These are phyloP conservation scores for Ichneumoninae sp. DNA, from an alignment of 2,888 invertebrate genomes.

Conservation along the genomic window DNA sequence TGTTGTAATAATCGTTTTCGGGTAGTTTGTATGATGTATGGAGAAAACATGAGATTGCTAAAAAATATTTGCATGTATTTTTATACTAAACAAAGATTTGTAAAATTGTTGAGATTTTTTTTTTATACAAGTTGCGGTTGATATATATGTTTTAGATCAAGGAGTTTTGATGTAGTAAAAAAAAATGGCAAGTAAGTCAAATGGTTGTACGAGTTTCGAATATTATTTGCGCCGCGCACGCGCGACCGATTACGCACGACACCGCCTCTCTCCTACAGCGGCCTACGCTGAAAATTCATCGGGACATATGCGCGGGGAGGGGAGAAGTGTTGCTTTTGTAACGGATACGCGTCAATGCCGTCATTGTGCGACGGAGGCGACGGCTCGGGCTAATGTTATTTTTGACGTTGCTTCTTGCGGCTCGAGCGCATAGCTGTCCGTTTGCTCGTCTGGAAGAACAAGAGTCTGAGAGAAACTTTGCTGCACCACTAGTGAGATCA, in stretches of 20 bases:
- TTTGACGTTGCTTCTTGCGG: conserved; percentile 37
- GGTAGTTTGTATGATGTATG: no score
- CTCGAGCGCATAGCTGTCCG: conserved; percentile 22
- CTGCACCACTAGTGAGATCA: neutral
- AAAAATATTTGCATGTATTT: no score
- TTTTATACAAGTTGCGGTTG: no score
- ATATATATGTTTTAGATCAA: neutral
- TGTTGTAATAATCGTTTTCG: no score
- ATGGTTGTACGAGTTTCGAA: neutral
- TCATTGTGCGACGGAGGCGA: conserved; percentile 74
- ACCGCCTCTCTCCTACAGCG: neutral
- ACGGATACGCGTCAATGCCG: conserved; percentile 79
- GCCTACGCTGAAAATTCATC: conserved; percentile 18
- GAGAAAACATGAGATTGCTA: no score
- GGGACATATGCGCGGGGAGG: conserved; percentile 23
- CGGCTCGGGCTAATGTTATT: conserved; percentile 58
- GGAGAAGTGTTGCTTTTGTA: conserved; percentile 76
- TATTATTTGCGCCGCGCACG: neutral
- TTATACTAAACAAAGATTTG: no score
- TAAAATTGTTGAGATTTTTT: no score
- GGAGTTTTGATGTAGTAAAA: neutral
- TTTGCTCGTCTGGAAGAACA: conserved; percentile 9
- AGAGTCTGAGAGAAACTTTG: conserved; percentile 9
- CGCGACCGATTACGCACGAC: neutral
- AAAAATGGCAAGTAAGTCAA: neutral